Conservation (phyloP, 35 echinoderm and acorn worm genomes). For the Holothuria glaberrima region DNA sequence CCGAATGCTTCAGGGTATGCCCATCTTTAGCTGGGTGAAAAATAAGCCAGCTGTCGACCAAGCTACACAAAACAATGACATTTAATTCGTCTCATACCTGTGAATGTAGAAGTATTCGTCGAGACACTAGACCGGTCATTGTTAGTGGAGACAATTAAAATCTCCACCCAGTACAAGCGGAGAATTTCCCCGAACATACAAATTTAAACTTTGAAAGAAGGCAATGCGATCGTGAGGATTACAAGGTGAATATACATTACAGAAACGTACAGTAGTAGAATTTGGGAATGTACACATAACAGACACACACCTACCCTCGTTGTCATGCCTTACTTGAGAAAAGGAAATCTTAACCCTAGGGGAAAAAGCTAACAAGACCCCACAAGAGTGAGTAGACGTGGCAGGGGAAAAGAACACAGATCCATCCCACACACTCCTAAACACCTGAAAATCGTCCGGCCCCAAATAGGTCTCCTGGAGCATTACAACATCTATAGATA, state of each 20-base stretch:
- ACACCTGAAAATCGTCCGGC: neutral
- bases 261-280: neutral
- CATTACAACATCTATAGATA: no score
- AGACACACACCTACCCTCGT: neutral
- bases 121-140: neutral
- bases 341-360: neutral
- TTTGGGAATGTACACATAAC: neutral
- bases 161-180: neutral
- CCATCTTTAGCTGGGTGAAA: neutral
- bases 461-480: neutral
- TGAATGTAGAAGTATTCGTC: neutral
- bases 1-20: neutral
- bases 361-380: neutral
- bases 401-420: neutral
- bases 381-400: neutral
- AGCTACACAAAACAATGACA: neutral
- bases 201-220: neutral
- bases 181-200: neutral
- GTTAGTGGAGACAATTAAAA: neutral
- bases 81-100: neutral
- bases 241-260: slow-evolving; percentile 16
- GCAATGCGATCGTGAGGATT: neutral
- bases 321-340: neutral
- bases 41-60: neutral
- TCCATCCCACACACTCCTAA: slow-evolving; percentile 5